These are phyloP conservation scores for Folsomia candida DNA, from an alignment of 2,888 invertebrate genomes.

Conservation along the genomic window DNA sequence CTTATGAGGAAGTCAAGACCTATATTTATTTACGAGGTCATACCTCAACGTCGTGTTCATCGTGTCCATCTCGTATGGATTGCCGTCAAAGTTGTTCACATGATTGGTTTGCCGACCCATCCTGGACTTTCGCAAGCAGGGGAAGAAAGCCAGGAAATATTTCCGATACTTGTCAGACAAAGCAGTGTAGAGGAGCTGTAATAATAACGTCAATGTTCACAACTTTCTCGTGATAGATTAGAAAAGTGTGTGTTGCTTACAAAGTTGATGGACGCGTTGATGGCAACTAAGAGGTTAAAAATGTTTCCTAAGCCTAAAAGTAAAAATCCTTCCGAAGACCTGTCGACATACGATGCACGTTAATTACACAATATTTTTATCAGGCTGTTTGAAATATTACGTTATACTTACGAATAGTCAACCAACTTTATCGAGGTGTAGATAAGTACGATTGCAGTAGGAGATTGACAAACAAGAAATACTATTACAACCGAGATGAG, in stretches of 20 bases:
- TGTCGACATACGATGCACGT: no score
- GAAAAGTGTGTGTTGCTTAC: no score
- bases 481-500: constrained; percentile 72
- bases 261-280: constrained; percentile 75
- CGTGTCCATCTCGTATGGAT: constrained; percentile 39
- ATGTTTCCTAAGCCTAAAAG: constrained; percentile 66
- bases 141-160: constrained; percentile 33
- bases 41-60: constrained; percentile 43
- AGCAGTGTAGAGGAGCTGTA: constrained; percentile 72
- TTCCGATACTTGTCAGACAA: constrained; percentile 71
- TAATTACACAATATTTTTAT: no score
- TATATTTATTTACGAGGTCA: not conserved
- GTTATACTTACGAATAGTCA: no score
- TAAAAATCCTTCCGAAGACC: constrained; percentile 54
- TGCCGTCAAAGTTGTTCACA: constrained; percentile 28
- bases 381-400: no score
- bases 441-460: constrained; percentile 63
- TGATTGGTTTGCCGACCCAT: not conserved
- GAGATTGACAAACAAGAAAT: constrained; percentile 71
- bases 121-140: constrained; percentile 27
- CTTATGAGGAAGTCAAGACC: no score
- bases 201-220: no score
- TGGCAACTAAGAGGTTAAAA: constrained; percentile 67
- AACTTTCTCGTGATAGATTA: no score
- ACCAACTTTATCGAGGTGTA: constrained; percentile 56